A percentile compares a stretch with the other conserved stretches of the same genome.
Evolutionary conservation across 2,113 vertebrate species (phyloP).

Genomic region (Mola mola): DNA sequence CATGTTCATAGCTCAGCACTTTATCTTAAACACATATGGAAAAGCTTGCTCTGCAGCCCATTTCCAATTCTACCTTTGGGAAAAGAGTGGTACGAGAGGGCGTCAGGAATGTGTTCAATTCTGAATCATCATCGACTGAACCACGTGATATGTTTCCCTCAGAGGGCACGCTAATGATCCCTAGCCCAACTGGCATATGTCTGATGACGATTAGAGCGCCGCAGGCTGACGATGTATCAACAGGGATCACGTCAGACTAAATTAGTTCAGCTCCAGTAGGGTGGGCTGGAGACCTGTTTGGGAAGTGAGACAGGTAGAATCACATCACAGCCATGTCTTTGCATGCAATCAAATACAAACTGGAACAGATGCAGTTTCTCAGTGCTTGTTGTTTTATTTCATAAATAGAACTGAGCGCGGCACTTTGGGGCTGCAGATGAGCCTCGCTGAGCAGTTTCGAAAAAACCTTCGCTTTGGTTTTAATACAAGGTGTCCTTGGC

Average conservation of each 20-base stretch:
- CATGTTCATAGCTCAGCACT: too few species aligned
- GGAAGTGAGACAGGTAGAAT: slow-evolving; percentile 44
- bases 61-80: slow-evolving; percentile 42
- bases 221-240: slow-evolving; percentile 62
- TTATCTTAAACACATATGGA: slow-evolving; percentile 65
- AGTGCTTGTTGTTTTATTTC: slow-evolving; percentile 9
- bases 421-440: slow-evolving; percentile 17
- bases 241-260: slow-evolving; percentile 63
- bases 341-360: slow-evolving; percentile 14
- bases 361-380: slow-evolving; percentile 5
- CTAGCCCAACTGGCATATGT: slow-evolving; percentile 73
- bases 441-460: slow-evolving; percentile 35
- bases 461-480: slow-evolving; percentile 30
- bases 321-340: slow-evolving; percentile 20
- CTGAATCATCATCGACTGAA: slow-evolving; percentile 61
- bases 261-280: slow-evolving; percentile 60
- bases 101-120: slow-evolving; percentile 60
- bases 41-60: slow-evolving; percentile 52
- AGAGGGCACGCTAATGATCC: slow-evolving; percentile 65
- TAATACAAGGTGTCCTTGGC: slow-evolving; percentile 25
- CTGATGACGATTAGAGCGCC: slow-evolving; percentile 54
- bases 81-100: slow-evolving; percentile 60
- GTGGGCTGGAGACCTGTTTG: slow-evolving; percentile 31
- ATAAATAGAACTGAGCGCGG: background rate
- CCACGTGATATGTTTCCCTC: slow-evolving; percentile 48